Evolutionary conservation across 2,797 vertebrate genomes (phyloP), one percentile per base, ranked within the genome.

Genomic region (Echiichthys vipera): DNA sequence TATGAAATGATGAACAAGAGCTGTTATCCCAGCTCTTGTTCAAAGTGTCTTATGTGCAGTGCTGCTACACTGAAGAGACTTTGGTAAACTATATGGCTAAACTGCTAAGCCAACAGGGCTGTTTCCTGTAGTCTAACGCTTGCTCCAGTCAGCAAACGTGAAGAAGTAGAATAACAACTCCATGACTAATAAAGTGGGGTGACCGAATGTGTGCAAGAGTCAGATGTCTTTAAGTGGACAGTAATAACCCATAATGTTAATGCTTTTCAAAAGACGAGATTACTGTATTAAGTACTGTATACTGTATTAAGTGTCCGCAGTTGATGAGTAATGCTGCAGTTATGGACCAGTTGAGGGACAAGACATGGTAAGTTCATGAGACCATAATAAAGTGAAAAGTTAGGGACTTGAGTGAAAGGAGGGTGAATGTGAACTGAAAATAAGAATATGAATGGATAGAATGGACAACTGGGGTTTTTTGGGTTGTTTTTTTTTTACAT

Each of bases 51-150:
- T 74, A 27, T 63, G 76, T 88, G 81, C 76, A 75, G 65, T 7
- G 17, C 42, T 43, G 6, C 71, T 88, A 74, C 65, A 80, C 32
- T 61, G 29, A 77, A 83, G 68, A 80, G 32, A 72, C 75, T 84
- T 82, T 78, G 77, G 77, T 70, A 64, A 72, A 73, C 67, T 84
- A 47, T 20, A 54, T 66, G 80, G 71, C 73, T 83, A 45, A 58
- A 61, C 82, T 73, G 43, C 69, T 64, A 66, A 84, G 76, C 71
- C 83, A 77, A 17, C 49, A 42, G 46, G 84, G 80, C 73, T 81
- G 80, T 91, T 93, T 93, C 86, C 94, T 95, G 95, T 95, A 94
- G 95, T 95, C 93, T 76, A 93, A 93, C 93, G 92, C 93, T 95
- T 95, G 94, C 91, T 93, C 70, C 68, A 89, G 64, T 12, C 70